Evolutionary conservation across 2,888 invertebrate genomes (phyloP).

Genomic region (Rhimphoctona megacephalus): DNA sequence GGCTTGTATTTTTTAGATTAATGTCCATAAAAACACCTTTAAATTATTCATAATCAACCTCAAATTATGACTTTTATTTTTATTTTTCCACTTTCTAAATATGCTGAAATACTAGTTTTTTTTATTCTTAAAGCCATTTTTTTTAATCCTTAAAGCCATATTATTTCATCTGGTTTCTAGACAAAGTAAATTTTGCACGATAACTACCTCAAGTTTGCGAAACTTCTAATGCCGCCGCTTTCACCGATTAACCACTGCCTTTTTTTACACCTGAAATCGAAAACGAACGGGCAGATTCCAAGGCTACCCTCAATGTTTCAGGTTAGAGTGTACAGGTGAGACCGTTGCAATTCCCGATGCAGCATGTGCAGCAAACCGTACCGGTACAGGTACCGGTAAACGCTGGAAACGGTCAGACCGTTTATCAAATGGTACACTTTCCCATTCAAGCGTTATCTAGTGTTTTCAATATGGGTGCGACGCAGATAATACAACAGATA

Average conservation of each 20-base stretch:
- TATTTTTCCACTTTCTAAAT: too few species aligned
- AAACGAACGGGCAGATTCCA: conserved; percentile 75
- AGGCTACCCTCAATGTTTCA: conserved; percentile 79
- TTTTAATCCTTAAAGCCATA: too few species aligned
- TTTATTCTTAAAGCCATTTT: background rate
- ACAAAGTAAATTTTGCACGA: background rate
- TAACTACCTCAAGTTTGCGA: background rate
- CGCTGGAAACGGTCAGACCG: conserved; percentile 94
- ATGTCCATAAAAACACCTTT: too few species aligned
- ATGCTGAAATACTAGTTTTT: too few species aligned
- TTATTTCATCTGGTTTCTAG: background rate
- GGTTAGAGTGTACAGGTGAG: conserved; percentile 91
- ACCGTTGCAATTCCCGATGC: conserved; percentile 90
- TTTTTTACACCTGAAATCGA: conserved; percentile 66
- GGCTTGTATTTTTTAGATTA: background rate
- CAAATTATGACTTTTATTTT: background rate
- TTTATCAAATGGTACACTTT: conserved; percentile 97
- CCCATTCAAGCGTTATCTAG: conserved; percentile 92
- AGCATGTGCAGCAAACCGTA: conserved; percentile 90
- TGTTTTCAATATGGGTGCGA: conserved; percentile 88
- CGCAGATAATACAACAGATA: conserved; percentile 93
- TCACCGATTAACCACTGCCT: conserved; percentile 70
- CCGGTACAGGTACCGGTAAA: conserved; percentile 97
- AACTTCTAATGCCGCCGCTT: conserved; percentile 59
- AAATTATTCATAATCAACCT: background rate